These are phyloP conservation scores for Microchirus variegatus DNA, from an alignment of 2,797 vertebrate species.

Conservation along the genomic window DNA sequence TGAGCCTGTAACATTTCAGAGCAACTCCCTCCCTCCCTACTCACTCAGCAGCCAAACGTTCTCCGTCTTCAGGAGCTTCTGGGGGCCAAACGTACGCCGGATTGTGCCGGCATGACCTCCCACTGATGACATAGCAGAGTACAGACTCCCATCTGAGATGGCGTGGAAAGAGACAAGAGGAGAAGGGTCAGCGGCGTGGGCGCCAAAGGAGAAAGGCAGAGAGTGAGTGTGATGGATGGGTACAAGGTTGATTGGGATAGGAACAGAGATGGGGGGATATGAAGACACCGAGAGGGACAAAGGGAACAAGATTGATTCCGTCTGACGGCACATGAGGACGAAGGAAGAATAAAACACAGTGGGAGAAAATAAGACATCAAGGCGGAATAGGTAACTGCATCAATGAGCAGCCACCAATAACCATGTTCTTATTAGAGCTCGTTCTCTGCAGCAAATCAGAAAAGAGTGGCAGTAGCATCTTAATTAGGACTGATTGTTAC, in stretches of 20 bases:
- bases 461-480: conserved; percentile 35
- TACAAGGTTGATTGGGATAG: conserved; percentile 27
- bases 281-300: conserved; percentile 20
- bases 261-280: conserved; percentile 14
- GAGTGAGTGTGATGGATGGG: conserved; percentile 31
- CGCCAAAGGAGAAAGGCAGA: conserved; percentile 15
- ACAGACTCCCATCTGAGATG: conserved; percentile 81
- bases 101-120: conserved; percentile 76
- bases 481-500: conserved; percentile 58
- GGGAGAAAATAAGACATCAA: conserved; percentile 51
- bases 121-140: conserved; percentile 83
- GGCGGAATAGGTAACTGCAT: conserved; percentile 29
- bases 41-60: conserved; percentile 86
- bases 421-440: conserved; percentile 34
- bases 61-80: conserved; percentile 84
- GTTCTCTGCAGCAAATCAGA: conserved; percentile 61
- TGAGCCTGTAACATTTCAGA: conserved; percentile 20
- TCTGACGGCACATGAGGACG: conserved; percentile 9
- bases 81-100: conserved; percentile 81
- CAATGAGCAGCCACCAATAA: conserved; percentile 42
- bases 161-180: not conserved
- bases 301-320: conserved; percentile 2
- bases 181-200: conserved; percentile 8
- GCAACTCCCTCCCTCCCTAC: conserved; percentile 52
- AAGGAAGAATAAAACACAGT: conserved; percentile 13